These are phyloP conservation scores for Raillietiella orientalis DNA, from an alignment of 2,888 invertebrate genomes.

Conservation along the genomic window DNA sequence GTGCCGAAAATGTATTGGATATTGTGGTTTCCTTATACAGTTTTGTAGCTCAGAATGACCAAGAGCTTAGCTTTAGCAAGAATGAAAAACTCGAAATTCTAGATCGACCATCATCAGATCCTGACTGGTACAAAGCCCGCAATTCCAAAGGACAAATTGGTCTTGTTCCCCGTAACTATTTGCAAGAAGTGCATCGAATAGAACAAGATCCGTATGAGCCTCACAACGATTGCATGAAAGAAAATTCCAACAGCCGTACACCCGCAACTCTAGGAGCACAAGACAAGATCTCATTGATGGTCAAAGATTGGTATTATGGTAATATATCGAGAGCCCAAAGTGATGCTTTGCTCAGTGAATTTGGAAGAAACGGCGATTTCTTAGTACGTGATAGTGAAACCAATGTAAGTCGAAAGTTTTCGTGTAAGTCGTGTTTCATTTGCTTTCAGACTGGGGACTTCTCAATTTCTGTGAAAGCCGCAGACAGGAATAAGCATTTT, in stretches of 20 bases:
- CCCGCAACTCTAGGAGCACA: conserved; percentile 7
- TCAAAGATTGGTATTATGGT: conserved; percentile 92
- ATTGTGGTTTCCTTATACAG: conserved; percentile 83
- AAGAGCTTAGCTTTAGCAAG: conserved; percentile 85
- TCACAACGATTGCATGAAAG: conserved; percentile 1
- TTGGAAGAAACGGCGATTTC: conserved; percentile 92
- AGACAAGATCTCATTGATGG: conserved; percentile 32
- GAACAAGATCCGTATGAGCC: background rate
- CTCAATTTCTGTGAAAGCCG: conserved; percentile 89
- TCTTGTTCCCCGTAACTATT: conserved; percentile 76
- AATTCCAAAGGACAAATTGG: conserved; percentile 75
- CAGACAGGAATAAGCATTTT: conserved; percentile 94
- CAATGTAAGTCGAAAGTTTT: conserved; percentile 57
- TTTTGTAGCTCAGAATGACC: conserved; percentile 66
- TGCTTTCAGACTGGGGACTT: conserved; percentile 68
- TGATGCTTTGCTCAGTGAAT: conserved; percentile 73
- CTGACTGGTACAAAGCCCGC: conserved; percentile 92
- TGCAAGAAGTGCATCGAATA: conserved; percentile 27
- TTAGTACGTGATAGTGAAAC: conserved; percentile 96
- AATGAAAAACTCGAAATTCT: conserved; percentile 84
- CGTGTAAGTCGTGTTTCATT: no score
- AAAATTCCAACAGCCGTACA: conserved; percentile 5
- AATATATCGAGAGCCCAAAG: conserved; percentile 81
- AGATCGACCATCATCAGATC: conserved; percentile 83
- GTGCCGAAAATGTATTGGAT: conserved; percentile 81